These are phyloP conservation scores for Pithys albifrons DNA, from an alignment of 2,113 vertebrate species.

Conservation along the genomic window DNA sequence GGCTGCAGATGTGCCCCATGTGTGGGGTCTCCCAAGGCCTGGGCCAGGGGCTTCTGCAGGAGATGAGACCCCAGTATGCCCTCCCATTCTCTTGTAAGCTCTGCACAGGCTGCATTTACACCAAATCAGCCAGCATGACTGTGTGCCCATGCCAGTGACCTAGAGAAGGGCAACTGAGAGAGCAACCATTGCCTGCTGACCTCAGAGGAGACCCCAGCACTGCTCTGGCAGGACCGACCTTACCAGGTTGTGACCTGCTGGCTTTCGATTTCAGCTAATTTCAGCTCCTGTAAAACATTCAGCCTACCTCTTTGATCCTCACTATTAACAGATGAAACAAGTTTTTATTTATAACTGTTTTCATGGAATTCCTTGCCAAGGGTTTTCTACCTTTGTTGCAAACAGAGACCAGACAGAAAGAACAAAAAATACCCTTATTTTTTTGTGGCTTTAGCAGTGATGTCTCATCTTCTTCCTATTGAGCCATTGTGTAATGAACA, in stretches of 20 bases:
- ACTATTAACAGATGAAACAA: neutral
- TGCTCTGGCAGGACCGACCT: too few relatives aligned
- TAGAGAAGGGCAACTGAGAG: neutral
- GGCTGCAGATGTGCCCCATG: neutral
- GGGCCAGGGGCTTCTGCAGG: neutral
- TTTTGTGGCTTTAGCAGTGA: neutral
- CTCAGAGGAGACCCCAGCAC: accelerated
- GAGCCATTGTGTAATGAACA: neutral
- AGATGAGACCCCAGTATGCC: accelerated
- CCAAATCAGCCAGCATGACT: accelerated
- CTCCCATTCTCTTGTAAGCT: neutral
- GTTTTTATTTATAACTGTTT: neutral
- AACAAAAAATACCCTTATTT: neutral
- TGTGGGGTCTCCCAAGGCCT: accelerated
- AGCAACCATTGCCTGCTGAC: neutral
- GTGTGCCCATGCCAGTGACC: accelerated
- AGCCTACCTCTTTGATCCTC: neutral
- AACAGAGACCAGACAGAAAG: neutral
- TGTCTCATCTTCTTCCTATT: neutral
- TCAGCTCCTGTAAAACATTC: neutral
- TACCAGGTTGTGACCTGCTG: neutral
- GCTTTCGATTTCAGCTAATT: neutral
- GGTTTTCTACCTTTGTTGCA: neutral
- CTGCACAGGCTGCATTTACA: neutral
- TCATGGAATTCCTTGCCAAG: neutral